Evolutionary conservation across 1,140 invertebrate species (phyloP), one percentile per base, ranked within the genome.

Genomic region (Trichoplusia ni): DNA sequence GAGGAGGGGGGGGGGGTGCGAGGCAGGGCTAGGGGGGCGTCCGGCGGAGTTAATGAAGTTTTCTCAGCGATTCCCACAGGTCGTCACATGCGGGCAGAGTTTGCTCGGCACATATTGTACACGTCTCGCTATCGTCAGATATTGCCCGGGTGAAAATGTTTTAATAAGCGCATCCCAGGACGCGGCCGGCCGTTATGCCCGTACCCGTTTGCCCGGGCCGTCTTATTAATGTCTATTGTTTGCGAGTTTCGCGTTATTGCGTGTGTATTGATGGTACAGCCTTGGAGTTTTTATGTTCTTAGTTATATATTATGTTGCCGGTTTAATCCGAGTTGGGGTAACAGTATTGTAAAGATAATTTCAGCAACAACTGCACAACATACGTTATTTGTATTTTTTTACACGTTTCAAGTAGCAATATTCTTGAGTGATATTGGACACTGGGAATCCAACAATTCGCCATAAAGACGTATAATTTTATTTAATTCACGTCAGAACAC

Each of bases 221-320:
- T 80, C 80, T 86, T 88, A 88, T 88, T 89, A 89, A 89, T 88
- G 86, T 86, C 77, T 89, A 86, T 89, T 89, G 86, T 87, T 87
- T 82, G 78, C 42, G 78, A 84, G 75, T 82, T 85, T 84, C 84
- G 79, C 77, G 74, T 83, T 86, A 86, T 89, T 87, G 75, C 79
- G 77, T 47, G 33, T 58, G 37, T 60, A 60, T 60, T 60, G 56
- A 47, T 47, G 56, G 40, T 35, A 31, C 25, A 33, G 49, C 49
- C 49, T 21, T 18, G 46, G 54, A 31, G 33, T 54, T 54, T 38
- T 54, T 38, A 54, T 38, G 19, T 25, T 54, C 47, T 64, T 77
- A 71, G 71, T 77, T 66, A 62, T 56, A 69, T 64, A n/a, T n/a
- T n/a, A 56, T 53, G 33, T 51, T 63, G 40, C 31, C 14, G 18